phyloP scores from a whole-genome alignment of 2,113 vertebrate species.

The Eurypyga helias region DNA sequence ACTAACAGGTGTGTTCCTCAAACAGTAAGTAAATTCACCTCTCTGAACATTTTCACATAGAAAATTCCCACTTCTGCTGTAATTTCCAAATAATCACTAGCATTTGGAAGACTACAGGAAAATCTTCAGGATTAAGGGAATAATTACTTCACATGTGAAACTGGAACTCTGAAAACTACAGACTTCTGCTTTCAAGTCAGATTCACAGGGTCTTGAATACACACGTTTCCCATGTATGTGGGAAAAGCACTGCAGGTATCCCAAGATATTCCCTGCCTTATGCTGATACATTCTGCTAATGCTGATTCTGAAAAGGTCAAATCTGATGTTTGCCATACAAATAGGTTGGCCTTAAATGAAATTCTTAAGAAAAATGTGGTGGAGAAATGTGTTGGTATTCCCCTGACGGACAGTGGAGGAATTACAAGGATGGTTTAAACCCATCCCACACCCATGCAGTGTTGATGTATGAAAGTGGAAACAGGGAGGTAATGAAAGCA shows the following conservation, averaged over 20 bases:
- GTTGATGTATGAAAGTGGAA: not conserved
- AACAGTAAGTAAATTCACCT: not conserved
- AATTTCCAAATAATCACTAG: not conserved
- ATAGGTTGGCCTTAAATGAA: not conserved
- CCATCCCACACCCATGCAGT: rapidly evolving
- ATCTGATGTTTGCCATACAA: not conserved
- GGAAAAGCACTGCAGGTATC: not conserved
- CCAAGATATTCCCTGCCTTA: not conserved
- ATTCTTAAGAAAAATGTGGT: not conserved
- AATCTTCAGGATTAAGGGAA: not conserved
- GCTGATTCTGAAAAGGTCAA: not conserved
- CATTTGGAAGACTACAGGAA: not conserved
- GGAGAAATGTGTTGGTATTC: not conserved
- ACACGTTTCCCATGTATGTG: not conserved
- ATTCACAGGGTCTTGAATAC: not conserved
- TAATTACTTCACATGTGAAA: not conserved
- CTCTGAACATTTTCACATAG: not conserved
- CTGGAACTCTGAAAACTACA: not conserved
- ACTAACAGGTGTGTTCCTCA: not conserved
- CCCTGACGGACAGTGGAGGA: not conserved
- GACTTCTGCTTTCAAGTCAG: not conserved
- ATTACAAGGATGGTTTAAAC: not conserved
- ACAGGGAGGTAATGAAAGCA: not conserved
- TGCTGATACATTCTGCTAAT: not conserved
- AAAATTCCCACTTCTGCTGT: not conserved